Evolutionary conservation across 2,113 vertebrate genomes (phyloP).

Genomic region (Oreocharis arfaki): DNA sequence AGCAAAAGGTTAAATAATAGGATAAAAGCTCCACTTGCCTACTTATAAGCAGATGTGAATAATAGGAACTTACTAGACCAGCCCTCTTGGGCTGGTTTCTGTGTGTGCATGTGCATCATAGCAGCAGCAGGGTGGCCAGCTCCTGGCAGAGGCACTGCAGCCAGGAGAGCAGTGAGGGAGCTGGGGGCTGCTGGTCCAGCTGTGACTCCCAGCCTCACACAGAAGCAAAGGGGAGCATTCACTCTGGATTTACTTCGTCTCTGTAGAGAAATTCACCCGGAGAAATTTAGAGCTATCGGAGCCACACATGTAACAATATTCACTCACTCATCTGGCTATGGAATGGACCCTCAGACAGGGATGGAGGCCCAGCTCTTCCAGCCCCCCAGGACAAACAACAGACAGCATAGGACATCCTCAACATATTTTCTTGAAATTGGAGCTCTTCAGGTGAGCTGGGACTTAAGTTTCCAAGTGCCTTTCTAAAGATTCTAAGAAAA

Average conservation of each 20-base stretch:
- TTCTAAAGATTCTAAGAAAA: not conserved
- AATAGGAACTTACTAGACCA: not conserved
- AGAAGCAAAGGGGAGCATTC: not conserved
- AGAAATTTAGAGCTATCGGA: not conserved
- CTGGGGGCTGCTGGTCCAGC: not conserved
- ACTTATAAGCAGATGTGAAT: not conserved
- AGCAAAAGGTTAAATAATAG: not conserved
- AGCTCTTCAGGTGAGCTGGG: not conserved
- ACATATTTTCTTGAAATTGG: not conserved
- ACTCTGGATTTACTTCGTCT: not conserved
- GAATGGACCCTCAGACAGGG: not conserved
- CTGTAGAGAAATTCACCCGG: not conserved
- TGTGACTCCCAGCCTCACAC: not conserved
- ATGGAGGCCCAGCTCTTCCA: not conserved
- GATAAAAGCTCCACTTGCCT: not conserved
- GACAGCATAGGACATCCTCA: not conserved
- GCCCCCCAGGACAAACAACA: not conserved
- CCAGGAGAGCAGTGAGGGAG: rapidly evolving
- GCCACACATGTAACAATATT: rapidly evolving
- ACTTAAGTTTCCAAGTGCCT: not conserved
- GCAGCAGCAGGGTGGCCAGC: rapidly evolving
- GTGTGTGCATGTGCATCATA: rapidly evolving
- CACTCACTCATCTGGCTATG: not conserved
- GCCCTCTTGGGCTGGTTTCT: not conserved
- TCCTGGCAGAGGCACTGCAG: not conserved